These are phyloP conservation scores for Chymomyza amoena DNA, from an alignment of 2,888 invertebrate species.

Conservation along the genomic window DNA sequence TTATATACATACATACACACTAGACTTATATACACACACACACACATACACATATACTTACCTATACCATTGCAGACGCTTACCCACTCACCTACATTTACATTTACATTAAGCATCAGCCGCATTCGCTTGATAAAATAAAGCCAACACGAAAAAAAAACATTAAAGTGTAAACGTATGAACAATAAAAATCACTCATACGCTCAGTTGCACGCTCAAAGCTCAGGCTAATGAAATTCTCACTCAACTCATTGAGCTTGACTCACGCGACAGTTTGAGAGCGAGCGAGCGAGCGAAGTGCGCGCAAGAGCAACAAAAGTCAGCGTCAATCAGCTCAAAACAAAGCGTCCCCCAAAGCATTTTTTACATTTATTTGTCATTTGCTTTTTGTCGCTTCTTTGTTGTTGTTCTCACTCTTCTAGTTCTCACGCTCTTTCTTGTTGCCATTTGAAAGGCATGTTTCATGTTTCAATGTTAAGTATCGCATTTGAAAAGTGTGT, in stretches of 20 bases:
- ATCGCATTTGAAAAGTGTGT: conserved; percentile 16
- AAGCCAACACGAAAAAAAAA: conserved; percentile 20
- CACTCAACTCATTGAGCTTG: conserved; percentile 34
- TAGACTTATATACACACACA: conserved; percentile 17
- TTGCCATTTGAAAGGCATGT: background rate
- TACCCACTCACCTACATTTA: conserved; percentile 61
- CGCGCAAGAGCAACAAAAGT: background rate
- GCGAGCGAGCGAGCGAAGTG: background rate
- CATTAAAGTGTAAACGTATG: conserved; percentile 14
- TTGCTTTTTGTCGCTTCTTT: background rate
- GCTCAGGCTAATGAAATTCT: conserved; percentile 50
- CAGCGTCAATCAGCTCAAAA: background rate
- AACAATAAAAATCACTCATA: conserved; percentile 42
- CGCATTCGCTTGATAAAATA: conserved; percentile 60
- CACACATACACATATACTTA: conserved; percentile 20
- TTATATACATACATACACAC: conserved; percentile 37
- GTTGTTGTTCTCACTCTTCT: background rate
- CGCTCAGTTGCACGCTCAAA: conserved; percentile 45
- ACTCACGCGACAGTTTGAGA: background rate
- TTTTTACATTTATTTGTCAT: background rate
- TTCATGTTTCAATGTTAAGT: conserved; percentile 40
- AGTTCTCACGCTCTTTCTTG: background rate
- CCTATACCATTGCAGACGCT: conserved; percentile 8
- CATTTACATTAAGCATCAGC: conserved; percentile 45
- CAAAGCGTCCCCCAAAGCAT: background rate